Conservation (phyloP, 2,888 invertebrate species). For the Caenorhabditis doughertyi region DNA sequence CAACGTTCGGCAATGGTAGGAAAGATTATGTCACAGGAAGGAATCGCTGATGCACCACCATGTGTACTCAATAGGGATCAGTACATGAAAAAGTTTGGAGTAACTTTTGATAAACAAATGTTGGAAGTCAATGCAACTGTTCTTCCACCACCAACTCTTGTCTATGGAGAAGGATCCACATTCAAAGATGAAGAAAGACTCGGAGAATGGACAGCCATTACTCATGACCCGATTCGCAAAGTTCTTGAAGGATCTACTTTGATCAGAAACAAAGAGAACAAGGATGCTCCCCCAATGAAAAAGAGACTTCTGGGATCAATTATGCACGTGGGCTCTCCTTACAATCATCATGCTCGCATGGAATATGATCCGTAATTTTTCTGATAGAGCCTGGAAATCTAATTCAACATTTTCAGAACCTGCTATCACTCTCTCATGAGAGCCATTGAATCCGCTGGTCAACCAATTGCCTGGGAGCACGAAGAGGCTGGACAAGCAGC, state of each 20-base stretch:
- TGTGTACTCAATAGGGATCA: conserved; percentile 42
- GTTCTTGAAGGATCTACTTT: background rate
- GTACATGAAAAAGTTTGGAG: conserved; percentile 9
- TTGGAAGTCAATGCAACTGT: conserved; percentile 34
- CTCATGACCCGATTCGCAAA: background rate
- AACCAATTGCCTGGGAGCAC: conserved; percentile 13
- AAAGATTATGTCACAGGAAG: conserved; percentile 4
- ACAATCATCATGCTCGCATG: background rate
- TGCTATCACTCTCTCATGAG: conserved; percentile 10
- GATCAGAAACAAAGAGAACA: too few species aligned
- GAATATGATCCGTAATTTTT: background rate
- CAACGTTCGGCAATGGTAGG: background rate
- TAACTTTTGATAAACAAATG: conserved; percentile 31
- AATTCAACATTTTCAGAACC: background rate
- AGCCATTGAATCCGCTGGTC: conserved; percentile 2
- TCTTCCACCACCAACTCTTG: conserved; percentile 41
- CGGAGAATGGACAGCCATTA: conserved; percentile 37
- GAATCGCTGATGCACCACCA: background rate
- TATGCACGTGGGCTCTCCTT: background rate
- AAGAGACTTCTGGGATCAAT: conserved; percentile 28
- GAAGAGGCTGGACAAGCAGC: background rate
- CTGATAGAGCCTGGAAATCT: background rate
- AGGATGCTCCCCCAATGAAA: background rate
- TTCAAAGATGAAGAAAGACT: background rate
- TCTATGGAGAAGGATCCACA: conserved; percentile 32